Conservation (phyloP, 1,140 invertebrate species). For the Himalopsyche phryganea region DNA sequence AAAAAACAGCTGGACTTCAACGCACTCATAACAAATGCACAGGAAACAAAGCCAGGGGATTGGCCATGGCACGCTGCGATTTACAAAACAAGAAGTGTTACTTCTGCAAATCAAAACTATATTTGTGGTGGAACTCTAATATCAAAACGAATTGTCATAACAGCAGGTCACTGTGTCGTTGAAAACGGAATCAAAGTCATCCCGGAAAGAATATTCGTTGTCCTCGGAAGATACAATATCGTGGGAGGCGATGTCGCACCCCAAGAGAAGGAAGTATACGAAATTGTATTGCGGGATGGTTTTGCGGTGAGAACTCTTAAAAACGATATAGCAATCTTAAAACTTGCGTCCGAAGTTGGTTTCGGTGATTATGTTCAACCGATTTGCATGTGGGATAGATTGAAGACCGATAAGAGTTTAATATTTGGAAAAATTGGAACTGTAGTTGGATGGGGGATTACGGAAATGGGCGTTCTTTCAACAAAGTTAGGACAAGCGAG, state of each 20-base stretch:
- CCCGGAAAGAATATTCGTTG: slow-evolving; percentile 35
- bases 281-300: neutral
- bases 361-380: neutral
- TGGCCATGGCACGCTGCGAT: slow-evolving; percentile 27
- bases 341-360: neutral
- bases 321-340: neutral
- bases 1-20: neutral
- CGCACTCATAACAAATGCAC: neutral
- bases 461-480: neutral
- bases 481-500: slow-evolving; percentile 25
- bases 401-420: no score
- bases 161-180: slow-evolving; percentile 39
- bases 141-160: neutral
- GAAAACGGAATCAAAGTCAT: slow-evolving; percentile 30
- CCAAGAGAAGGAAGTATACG: neutral
- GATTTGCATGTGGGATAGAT: neutral
- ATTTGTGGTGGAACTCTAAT: neutral
- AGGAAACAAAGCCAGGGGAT: slow-evolving; percentile 9
- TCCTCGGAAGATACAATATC: slow-evolving; percentile 14
- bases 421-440: no score
- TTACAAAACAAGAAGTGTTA: slow-evolving; percentile 3
- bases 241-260: neutral
- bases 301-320: neutral
- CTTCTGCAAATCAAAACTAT: neutral
- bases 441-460: slow-evolving; percentile 20